Base-by-base conservation (phyloP, 2,113 vertebrate genomes). In the Callopanchax toddi region DNA sequence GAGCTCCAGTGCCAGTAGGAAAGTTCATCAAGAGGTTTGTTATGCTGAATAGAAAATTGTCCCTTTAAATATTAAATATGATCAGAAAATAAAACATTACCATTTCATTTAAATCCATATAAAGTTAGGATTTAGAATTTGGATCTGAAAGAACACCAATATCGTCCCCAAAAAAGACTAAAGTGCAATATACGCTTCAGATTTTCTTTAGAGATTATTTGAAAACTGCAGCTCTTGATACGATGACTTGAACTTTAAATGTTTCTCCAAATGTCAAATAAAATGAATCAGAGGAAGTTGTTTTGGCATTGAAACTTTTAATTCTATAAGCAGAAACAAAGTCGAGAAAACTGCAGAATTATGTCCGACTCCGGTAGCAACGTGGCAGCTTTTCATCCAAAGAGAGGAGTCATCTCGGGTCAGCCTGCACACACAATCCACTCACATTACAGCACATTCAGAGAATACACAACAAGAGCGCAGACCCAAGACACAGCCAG, bases 401-500 rank as follows among this genome's bases (percentile, higher is more conserved):
- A 6, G 0, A 34, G 4, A 54, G 6, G 0, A 34, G 4, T 42
- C 53, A 17, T 23, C 29, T 48, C 45, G 36, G 36, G 43, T 43
- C 36, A 44, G 26, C 44, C 2, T 5, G 32, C 37, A 43, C 6
- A 53, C 37, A 43, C 6, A 53, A 36, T 5, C 5, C 12, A 16
- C 25, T 25, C 2, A 11, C 11, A 44, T 18, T 15, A 26, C 34
- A 26, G 11, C 22, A 5, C 18, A 40, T 34, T 54, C 22, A 32
- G 29, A 32, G 5, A 32, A 32, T 6, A 32, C 29, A 32, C 29
- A 29, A 29, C 26, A 29, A 34, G 21, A 51, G 20, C 69, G 45
- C 56, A 40, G 25, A 60, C 13, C 22, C 45, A 48, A 18, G 29
- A 60, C 23, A 61, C 55, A 62, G 17, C 46, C 48, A 53, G 65